Conservation (phyloP, 2,888 invertebrate species). For the Acholoe squamosa region DNA sequence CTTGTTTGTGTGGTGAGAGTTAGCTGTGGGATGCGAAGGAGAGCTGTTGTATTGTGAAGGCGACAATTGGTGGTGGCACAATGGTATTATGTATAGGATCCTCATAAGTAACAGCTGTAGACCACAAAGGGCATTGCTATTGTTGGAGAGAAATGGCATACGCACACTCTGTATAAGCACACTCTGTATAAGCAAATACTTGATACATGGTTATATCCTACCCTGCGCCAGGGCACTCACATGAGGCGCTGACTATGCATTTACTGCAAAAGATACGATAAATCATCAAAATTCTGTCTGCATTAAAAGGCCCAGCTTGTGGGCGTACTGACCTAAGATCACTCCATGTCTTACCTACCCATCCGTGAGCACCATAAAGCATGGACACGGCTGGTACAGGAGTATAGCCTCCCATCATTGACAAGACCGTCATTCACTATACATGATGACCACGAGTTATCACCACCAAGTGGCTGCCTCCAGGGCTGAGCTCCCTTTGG, state of each 20-base stretch:
- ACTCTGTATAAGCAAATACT: no score
- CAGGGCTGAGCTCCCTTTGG: not conserved
- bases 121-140: no score
- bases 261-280: not conserved
- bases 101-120: no score
- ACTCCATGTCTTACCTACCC: not conserved
- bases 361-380: no score
- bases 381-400: no score
- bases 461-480: not conserved
- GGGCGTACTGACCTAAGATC: not conserved
- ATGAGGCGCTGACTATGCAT: not conserved
- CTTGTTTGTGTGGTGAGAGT: not conserved
- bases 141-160: no score
- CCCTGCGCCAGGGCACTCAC: no score
- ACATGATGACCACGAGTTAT: not conserved
- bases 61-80: not conserved
- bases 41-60: not conserved
- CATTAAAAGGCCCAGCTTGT: not conserved
- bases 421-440: not conserved
- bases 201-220: no score
- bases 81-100: not conserved
- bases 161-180: no score
- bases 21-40: not conserved
- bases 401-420: not conserved
- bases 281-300: slow-evolving; percentile 3